These are phyloP conservation scores for Prionailurus bengalensis DNA, from an alignment of 2,113 vertebrate species.

Conservation along the genomic window DNA sequence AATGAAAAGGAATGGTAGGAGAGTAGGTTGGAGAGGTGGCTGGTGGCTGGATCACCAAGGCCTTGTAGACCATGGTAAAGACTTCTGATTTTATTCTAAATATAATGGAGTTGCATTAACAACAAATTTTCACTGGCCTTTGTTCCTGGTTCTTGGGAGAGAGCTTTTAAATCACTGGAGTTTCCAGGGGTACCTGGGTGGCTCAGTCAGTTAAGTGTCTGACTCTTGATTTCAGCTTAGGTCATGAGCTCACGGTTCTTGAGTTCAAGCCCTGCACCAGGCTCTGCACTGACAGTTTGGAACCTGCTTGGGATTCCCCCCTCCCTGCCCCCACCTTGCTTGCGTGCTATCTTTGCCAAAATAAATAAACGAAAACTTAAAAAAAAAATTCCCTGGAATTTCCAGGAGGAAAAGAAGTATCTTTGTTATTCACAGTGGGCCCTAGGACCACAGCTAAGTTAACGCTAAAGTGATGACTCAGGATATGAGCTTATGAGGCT, in stretches of 20 bases:
- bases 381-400: background rate
- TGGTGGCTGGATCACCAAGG: background rate
- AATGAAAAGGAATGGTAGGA: background rate
- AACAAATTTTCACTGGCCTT: background rate
- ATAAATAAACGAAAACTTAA: too few species aligned
- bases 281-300: too few species aligned
- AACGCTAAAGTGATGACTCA: background rate
- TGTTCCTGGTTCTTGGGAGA: background rate
- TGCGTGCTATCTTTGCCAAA: too few species aligned
- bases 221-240: too few species aligned
- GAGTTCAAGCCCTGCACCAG: too few species aligned
- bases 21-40: background rate
- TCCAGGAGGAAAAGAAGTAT: background rate
- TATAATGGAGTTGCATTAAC: background rate
- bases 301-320: too few species aligned
- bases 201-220: too few species aligned
- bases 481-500: background rate
- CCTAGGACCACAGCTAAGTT: background rate
- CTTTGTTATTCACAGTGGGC: background rate
- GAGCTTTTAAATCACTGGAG: background rate
- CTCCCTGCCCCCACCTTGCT: too few species aligned
- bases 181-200: too few species aligned
- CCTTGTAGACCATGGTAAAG: background rate
- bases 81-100: conserved; percentile 2
- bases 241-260: too few species aligned